Evolutionary conservation across 1,140 invertebrate species (phyloP).

Genomic region (Plutomurus gul): DNA sequence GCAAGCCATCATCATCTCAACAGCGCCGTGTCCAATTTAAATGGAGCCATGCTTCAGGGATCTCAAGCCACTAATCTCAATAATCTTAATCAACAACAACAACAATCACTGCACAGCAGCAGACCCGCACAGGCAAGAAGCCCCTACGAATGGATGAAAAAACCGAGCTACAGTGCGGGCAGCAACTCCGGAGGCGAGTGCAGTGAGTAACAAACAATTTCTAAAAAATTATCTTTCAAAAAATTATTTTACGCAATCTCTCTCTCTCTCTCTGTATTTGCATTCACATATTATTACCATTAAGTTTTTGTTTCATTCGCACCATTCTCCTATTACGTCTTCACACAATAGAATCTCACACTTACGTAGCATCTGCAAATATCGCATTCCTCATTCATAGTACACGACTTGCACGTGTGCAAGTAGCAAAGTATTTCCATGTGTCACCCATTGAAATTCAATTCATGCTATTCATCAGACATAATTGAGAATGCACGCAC

Average conservation of each 20-base stretch:
- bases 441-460: too few species aligned
- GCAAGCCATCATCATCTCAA: conserved; percentile 26
- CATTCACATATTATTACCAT: too few species aligned
- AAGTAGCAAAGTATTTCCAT: too few species aligned
- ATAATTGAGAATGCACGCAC: too few species aligned
- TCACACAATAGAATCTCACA: too few species aligned
- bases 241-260: not conserved
- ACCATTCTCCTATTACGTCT: too few species aligned
- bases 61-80: conserved; percentile 50
- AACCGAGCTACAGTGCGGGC: conserved; percentile 70
- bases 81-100: conserved; percentile 30
- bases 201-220: conserved; percentile 33
- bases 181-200: conserved; percentile 69
- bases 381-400: too few species aligned
- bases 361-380: too few species aligned
- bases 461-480: too few species aligned
- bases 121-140: conserved; percentile 71
- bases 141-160: conserved; percentile 89
- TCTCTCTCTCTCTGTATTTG: not conserved
- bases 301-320: too few species aligned
- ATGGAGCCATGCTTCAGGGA: conserved; percentile 36
- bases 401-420: too few species aligned
- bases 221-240: not conserved
- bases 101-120: conserved; percentile 40
- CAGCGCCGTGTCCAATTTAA: conserved; percentile 29